Evolutionary conservation across 1,140 invertebrate species (phyloP).

Genomic region (Aphidius gifuensis): DNA sequence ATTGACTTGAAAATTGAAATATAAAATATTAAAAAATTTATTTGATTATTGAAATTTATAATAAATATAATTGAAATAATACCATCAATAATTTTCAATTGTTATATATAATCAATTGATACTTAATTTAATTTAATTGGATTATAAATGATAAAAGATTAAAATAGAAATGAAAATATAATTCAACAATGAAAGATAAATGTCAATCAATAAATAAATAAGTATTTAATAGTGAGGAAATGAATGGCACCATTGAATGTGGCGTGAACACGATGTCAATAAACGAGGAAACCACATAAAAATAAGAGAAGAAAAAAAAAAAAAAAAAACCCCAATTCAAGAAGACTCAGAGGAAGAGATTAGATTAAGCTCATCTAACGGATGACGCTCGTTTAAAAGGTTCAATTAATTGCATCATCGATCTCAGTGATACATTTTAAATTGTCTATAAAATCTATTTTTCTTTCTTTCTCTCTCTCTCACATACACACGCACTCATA

Average conservation of each 20-base stretch:
- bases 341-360: conserved; percentile 32
- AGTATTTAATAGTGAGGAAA: conserved; percentile 4
- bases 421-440: conserved; percentile 20
- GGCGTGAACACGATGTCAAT: conserved; percentile 26
- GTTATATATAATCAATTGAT: too few species aligned
- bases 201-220: background rate
- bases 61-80: too few species aligned
- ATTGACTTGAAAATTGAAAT: too few species aligned
- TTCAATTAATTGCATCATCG: conserved; percentile 47
- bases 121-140: too few species aligned
- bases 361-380: conserved; percentile 48
- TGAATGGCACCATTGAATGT: too few species aligned
- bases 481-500: too few species aligned
- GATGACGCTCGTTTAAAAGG: conserved; percentile 49
- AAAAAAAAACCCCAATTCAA: conserved; percentile 17
- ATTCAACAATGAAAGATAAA: background rate
- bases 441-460: background rate
- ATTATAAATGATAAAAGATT: too few species aligned
- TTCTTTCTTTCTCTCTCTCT: conserved; percentile 9
- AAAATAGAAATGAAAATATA: too few species aligned
- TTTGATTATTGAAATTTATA: too few species aligned
- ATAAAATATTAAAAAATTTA: too few species aligned
- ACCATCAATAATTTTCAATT: too few species aligned
- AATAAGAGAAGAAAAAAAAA: conserved; percentile 11
- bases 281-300: conserved; percentile 43